Conservation (phyloP, 2,797 vertebrate genomes). For the Hippocampus kuda region DNA sequence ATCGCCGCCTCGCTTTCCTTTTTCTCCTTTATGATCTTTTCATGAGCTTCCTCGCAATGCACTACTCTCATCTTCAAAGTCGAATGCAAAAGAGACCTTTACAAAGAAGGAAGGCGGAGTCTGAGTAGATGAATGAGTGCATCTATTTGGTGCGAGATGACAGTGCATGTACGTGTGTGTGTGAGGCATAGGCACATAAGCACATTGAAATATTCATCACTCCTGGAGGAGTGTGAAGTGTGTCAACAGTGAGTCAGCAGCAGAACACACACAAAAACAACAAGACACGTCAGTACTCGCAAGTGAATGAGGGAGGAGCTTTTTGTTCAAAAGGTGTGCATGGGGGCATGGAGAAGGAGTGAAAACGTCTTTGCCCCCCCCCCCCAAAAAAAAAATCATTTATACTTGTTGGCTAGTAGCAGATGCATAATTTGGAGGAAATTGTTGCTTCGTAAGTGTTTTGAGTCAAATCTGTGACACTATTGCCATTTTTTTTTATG, state of each 20-base stretch:
- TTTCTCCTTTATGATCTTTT: neutral
- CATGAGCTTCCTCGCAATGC: neutral
- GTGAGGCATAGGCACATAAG: conserved; percentile 13
- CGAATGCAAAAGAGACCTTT: conserved; percentile 41
- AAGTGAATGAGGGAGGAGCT: neutral
- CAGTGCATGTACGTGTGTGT: neutral
- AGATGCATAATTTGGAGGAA: neutral
- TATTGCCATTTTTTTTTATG: too few relatives aligned
- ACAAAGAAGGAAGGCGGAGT: conserved; percentile 8
- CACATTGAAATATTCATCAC: conserved; percentile 37
- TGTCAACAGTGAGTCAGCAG: conserved; percentile 16
- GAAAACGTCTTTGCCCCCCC: neutral
- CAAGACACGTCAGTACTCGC: neutral
- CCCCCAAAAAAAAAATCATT: neutral
- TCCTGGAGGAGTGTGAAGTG: conserved; percentile 31
- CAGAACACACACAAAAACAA: neutral
- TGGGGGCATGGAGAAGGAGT: neutral
- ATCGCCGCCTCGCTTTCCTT: neutral
- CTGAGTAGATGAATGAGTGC: neutral
- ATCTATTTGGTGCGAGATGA: neutral
- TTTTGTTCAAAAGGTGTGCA: neutral
- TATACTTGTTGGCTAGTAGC: neutral
- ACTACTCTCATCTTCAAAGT: conserved; percentile 17
- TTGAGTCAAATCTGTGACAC: neutral
- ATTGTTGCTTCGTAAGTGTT: neutral